These are phyloP conservation scores for Sinelater perroti DNA, from an alignment of 2,888 invertebrate genomes.

Conservation along the genomic window DNA sequence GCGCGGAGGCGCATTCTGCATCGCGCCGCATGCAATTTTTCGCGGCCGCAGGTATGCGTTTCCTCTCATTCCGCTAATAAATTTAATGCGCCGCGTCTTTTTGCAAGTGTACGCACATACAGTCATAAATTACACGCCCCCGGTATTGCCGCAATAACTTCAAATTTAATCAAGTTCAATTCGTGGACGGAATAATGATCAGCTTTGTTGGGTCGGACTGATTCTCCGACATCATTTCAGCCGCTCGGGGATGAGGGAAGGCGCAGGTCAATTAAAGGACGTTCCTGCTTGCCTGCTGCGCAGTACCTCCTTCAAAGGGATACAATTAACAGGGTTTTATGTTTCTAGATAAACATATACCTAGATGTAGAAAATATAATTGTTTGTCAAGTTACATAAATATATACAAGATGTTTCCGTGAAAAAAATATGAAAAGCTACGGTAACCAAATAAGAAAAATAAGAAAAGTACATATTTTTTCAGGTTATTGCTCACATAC, in stretches of 20 bases:
- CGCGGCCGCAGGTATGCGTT: slow-evolving; percentile 16
- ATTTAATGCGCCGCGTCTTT: slow-evolving; percentile 44
- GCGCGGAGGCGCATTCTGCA: slow-evolving; percentile 34
- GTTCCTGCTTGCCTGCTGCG: slow-evolving; percentile 9
- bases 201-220: slow-evolving; percentile 41
- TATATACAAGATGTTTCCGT: no score
- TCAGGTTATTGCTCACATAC: no score
- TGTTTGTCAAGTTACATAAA: no score
- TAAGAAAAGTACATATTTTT: no score
- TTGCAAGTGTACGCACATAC: slow-evolving; percentile 43
- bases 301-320: slow-evolving; percentile 1
- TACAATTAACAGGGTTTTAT: no score
- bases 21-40: slow-evolving; percentile 9
- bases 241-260: slow-evolving; percentile 13
- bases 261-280: slow-evolving; percentile 19
- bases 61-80: slow-evolving; percentile 40
- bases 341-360: no score
- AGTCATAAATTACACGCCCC: slow-evolving; percentile 49
- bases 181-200: slow-evolving; percentile 51
- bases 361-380: no score
- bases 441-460: no score
- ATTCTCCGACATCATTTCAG: slow-evolving; percentile 35
- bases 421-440: no score
- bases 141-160: slow-evolving; percentile 50
- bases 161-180: slow-evolving; percentile 54